phyloP scores from a whole-genome alignment of 2,888 invertebrate species.

The Watsonalla cultraria region DNA sequence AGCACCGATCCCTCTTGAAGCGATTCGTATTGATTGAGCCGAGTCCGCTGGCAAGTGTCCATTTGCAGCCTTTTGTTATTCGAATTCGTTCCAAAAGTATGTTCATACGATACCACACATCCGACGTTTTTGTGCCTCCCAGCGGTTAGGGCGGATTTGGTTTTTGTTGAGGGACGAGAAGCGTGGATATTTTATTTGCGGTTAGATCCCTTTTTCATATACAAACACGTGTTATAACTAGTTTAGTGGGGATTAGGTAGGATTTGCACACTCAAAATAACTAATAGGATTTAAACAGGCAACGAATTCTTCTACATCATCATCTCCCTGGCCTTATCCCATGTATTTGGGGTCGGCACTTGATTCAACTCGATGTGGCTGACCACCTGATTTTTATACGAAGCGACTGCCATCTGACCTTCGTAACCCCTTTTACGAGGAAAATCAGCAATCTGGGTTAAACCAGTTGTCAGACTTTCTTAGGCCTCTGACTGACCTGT shows the following conservation, averaged over 20 bases:
- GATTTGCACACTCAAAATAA: background rate
- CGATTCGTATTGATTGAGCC: conserved; percentile 43
- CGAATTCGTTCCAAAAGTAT: conserved; percentile 37
- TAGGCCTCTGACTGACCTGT: no score
- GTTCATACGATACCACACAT: conserved; percentile 18
- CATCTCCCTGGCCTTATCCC: no score
- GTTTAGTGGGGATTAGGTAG: background rate
- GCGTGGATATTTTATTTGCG: background rate
- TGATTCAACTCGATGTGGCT: no score
- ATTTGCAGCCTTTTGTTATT: conserved; percentile 51
- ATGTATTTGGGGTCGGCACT: no score
- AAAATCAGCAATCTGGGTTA: no score
- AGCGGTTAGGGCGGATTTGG: conserved; percentile 8
- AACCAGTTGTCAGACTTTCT: no score
- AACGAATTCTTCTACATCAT: no score
- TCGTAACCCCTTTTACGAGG: no score
- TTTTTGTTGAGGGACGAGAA: conserved; percentile 9
- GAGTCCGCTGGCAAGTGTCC: conserved; percentile 50
- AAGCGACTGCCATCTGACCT: no score
- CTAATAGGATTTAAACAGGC: no score
- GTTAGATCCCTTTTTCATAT: background rate
- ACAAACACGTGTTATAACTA: background rate
- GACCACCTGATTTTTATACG: no score
- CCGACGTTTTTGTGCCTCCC: conserved; percentile 17
- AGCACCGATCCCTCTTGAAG: conserved; percentile 32